These are phyloP conservation scores for Pachymerium ferrugineum DNA, from an alignment of 2,888 invertebrate genomes.

Conservation along the genomic window DNA sequence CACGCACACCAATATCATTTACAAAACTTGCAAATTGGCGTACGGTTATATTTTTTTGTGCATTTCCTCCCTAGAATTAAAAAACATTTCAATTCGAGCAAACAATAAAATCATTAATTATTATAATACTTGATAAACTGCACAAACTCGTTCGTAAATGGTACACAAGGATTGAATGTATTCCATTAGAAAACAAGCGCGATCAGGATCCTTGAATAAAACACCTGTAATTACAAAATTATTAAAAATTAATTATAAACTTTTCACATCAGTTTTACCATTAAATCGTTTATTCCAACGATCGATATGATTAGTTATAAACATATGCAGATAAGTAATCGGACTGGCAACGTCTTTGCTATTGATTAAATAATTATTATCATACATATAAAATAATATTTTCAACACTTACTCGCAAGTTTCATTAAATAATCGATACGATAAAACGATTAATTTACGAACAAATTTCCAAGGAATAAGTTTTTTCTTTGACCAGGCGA, in stretches of 20 bases:
- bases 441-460: background rate
- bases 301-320: background rate
- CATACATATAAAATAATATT: no score
- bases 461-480: background rate
- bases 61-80: background rate
- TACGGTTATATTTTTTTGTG: background rate
- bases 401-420: no score
- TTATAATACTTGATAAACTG: background rate
- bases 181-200: background rate
- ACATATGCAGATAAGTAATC: background rate
- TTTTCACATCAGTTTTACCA: no score
- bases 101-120: no score
- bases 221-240: background rate
- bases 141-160: background rate
- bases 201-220: background rate
- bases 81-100: background rate
- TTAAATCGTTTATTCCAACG: background rate
- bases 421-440: background rate
- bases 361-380: no score
- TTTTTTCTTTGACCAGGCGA: background rate
- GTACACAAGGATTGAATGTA: background rate
- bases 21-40: background rate
- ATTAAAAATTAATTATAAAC: background rate
- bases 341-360: background rate
- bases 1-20: background rate